These are phyloP conservation scores for Sitodiplosis mosellana DNA, from an alignment of 1,140 invertebrate species.

Conservation along the genomic window DNA sequence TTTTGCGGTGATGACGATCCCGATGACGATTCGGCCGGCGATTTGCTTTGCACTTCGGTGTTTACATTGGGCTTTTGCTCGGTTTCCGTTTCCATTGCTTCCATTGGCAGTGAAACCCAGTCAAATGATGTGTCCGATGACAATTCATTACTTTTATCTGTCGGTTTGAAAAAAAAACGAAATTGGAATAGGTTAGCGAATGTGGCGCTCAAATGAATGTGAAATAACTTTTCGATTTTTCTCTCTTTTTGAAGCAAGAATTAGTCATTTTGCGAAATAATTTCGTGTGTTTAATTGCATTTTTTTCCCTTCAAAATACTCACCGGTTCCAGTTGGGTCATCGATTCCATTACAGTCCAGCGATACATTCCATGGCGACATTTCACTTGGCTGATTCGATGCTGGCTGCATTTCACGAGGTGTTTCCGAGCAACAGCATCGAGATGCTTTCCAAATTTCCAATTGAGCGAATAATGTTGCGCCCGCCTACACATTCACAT, in stretches of 20 bases:
- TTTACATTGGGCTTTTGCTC: too few relatives aligned
- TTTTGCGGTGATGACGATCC: constrained; percentile 19
- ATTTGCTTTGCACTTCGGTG: too few relatives aligned
- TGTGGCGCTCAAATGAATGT: neutral
- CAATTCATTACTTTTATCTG: neutral
- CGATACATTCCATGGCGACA: constrained; percentile 3
- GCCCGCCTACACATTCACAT: constrained; percentile 40
- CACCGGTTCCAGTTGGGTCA: too few relatives aligned
- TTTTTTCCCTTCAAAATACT: too few relatives aligned
- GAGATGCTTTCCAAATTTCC: constrained; percentile 80
- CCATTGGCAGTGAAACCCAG: too few relatives aligned
- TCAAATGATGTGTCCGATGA: neutral
- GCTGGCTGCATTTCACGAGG: constrained; percentile 2
- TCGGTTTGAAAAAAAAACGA: neutral
- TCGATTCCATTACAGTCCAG: neutral
- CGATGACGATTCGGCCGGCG: constrained; percentile 8
- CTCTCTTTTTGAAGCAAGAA: too few relatives aligned
- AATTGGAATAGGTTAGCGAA: too few relatives aligned
- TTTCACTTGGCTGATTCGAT: constrained; percentile 9
- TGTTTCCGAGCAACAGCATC: constrained; percentile 12
- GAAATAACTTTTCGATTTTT: neutral
- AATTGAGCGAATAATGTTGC: constrained; percentile 71
- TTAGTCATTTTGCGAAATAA: too few relatives aligned
- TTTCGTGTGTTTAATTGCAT: too few relatives aligned
- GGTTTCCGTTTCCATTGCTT: too few relatives aligned